Evolutionary conservation across 2,113 vertebrate species (phyloP), one percentile per base, ranked within the genome.

Genomic region (Ciconia maguari): DNA sequence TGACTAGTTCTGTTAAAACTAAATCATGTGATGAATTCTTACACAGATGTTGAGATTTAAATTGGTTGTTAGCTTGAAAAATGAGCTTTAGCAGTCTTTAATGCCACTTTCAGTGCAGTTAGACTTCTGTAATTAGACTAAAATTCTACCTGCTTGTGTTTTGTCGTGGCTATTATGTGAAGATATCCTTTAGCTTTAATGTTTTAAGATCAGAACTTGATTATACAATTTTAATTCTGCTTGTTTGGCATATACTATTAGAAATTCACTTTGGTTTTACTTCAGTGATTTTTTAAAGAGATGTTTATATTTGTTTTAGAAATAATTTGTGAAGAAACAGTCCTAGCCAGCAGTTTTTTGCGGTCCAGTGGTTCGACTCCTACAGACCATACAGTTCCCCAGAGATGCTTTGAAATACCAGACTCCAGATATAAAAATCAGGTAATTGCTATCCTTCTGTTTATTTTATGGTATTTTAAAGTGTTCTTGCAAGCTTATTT

Each of bases 301-400:
- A 15, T 82, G 10, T 92, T 95, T 93, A 2, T 97, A 26, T 95
- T 95, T 96, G 18, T 92, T 97, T 81, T 91, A 98, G 98, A 98
- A 98, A 95, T 98, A 98, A 96, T 89, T 96, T 95, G 92, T 97
- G 98, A 94, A 97, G 98, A 98, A 95, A 97, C 98, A 98, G 97
- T 98, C 96, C 97, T 98, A 98, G 94, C 97, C 96, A 98, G 98
- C 98, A 98, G 96, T 96, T 80, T 96, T 80, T 97, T 98, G 8
- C 97, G 96, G 29, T 97, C 96, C 9, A 96, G 98, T 94, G 97
- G 95, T 97, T 97, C 85, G 97, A 98, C 98, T 98, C 98, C 97
- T 83, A 97, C 98, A 97, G 98, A 98, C 97, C 98, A 92, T 98
- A 97, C 98, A 98, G 95, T 98, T 98, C 96, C 97, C 97, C 98